Base-by-base conservation (phyloP, 64 coral and sea anemone species). In the Stichodactyla mertensii region DNA sequence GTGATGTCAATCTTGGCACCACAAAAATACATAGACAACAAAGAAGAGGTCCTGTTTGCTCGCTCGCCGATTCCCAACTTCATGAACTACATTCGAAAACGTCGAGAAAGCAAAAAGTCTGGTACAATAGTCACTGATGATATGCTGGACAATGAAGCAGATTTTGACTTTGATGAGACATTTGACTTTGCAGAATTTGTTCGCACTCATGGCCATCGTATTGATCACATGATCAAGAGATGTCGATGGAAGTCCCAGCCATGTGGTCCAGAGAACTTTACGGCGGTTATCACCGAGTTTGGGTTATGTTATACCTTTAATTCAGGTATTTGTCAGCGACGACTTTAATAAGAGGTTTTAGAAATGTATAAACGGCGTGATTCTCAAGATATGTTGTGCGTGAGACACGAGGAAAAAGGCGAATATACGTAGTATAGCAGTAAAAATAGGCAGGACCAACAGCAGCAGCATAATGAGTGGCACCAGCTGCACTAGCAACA, bases 191-290 rank as follows among this genome's bases (percentile, higher is more conserved):
- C 88, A 62, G 88, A 99, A 77, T 99, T 99, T 90, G 97, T 99
- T 6, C 90, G 93, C 64, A 99, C 97, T 51, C 97, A 99, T 45
- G 97, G 97, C 27, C 97, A 99, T 86, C 93, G 97, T 4, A 99
- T 99, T 88, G 97, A 99, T 84, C 97, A 99, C 86, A 99, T 99
- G 97, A 99, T 99, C 62, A 99, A 99, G 55, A 95, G 94, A 86
- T 99, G 97, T 67, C 88, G 97, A 10, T 99, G 97, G 97, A 95
- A 94, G 84, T 99, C 97, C 18, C 93, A 99, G 88, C 94, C 94
- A 10, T 99, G 97, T 80, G 97, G 97, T 52, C 97, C 97, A 52
- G 97, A 99, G 19, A 99, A 99, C 84, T 99, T 99, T 83, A 95
- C 97, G 6, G 97, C 97, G 6, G 97, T 99, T 9, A 99, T 99